These are phyloP conservation scores for Arnoldichthys spilopterus DNA, from an alignment of 2,797 vertebrate genomes.

Conservation along the genomic window DNA sequence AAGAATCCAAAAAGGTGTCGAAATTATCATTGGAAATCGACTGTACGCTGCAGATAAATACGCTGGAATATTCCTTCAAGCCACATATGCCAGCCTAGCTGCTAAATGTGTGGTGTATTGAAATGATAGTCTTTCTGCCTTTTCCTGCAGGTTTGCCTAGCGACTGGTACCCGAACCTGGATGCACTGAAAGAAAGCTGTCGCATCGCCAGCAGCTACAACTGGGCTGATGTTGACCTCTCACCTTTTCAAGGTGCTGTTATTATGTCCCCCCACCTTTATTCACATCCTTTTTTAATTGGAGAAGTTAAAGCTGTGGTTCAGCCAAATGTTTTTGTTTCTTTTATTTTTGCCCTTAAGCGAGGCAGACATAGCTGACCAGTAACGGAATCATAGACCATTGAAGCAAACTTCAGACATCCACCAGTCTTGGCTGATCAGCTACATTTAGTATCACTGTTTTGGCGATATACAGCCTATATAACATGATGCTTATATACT, in stretches of 20 bases:
- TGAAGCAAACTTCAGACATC: too few relatives aligned
- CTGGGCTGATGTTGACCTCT: conserved; percentile 93
- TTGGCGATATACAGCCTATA: not conserved
- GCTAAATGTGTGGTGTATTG: not conserved
- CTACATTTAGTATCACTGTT: too few relatives aligned
- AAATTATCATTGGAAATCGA: not conserved
- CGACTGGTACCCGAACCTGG: conserved; percentile 93
- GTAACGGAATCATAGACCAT: not conserved
- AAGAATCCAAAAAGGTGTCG: too few relatives aligned
- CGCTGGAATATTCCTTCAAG: not conserved
- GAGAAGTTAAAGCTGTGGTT: not conserved
- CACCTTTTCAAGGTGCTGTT: conserved; percentile 88
- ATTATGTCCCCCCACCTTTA: not conserved
- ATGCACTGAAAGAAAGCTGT: conserved; percentile 94
- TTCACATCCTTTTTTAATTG: not conserved
- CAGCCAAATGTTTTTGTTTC: not conserved
- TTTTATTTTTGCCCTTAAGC: too few relatives aligned
- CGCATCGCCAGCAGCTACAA: conserved; percentile 94
- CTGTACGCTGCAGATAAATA: not conserved
- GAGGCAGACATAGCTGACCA: not conserved
- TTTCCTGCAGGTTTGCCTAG: conserved; percentile 81
- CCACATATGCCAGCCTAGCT: not conserved
- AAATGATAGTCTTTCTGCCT: conserved; percentile 31
- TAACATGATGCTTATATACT: too few relatives aligned
- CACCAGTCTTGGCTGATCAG: too few relatives aligned